A percentile compares a stretch with the other conserved stretches of the same genome.
These are phyloP conservation scores for Zosterops borbonicus DNA, from an alignment of 2,113 vertebrate genomes.

Conservation along the genomic window DNA sequence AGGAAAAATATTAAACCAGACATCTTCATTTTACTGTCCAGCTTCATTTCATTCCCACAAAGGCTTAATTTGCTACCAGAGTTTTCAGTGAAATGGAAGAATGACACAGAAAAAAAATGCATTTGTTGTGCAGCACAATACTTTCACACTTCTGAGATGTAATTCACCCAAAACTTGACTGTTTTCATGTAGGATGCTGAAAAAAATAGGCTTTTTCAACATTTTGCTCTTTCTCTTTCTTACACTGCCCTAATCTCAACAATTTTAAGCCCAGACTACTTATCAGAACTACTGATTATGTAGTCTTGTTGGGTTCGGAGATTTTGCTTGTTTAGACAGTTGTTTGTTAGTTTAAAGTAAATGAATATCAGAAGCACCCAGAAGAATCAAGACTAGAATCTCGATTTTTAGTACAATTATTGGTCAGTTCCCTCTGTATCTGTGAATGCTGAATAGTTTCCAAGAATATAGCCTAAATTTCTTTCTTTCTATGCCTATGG, in stretches of 20 bases:
- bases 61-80: neutral
- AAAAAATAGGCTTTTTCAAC: neutral
- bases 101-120: neutral
- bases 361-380: neutral
- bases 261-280: neutral
- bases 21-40: neutral
- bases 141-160: neutral
- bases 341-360: neutral
- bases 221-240: neutral
- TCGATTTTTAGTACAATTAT: neutral
- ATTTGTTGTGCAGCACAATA: neutral
- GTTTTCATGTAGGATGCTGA: neutral
- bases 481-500: neutral
- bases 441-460: neutral
- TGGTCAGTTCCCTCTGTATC: neutral
- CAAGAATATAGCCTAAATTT: neutral
- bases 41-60: neutral
- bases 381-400: neutral
- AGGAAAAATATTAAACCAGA: neutral
- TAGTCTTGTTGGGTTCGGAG: neutral
- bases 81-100: neutral
- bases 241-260: neutral
- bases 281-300: neutral
- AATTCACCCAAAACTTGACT: neutral
- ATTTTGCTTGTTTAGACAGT: neutral